Evolutionary conservation across 2,888 invertebrate species (phyloP).

Genomic region (Aphodius sticticus): DNA sequence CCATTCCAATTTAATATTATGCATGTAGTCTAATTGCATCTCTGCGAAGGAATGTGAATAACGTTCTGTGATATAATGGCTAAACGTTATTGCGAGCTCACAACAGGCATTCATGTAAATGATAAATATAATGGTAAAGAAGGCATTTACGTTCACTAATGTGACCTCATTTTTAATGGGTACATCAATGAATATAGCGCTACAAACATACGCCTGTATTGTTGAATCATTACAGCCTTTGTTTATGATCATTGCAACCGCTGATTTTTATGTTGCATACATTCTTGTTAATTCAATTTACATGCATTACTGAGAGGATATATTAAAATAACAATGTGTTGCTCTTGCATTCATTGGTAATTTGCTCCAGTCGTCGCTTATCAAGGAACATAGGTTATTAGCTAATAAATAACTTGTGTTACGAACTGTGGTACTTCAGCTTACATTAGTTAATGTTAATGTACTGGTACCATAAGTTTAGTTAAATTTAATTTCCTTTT

Average conservation of each 20-base stretch:
- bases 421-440: background rate
- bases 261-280: background rate
- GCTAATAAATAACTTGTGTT: background rate
- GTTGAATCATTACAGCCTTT: background rate
- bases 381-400: background rate
- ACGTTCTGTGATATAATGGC: background rate
- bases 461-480: too few species aligned
- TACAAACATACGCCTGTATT: background rate
- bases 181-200: background rate
- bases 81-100: background rate
- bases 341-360: background rate
- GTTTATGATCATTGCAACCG: background rate
- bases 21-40: constrained; percentile 4
- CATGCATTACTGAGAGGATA: background rate
- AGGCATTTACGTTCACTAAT: constrained; percentile 4
- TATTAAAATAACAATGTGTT: too few species aligned
- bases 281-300: background rate
- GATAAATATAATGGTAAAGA: background rate
- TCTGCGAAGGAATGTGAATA: background rate
- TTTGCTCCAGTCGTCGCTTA: background rate
- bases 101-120: background rate
- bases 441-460: background rate
- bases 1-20: constrained; percentile 4
- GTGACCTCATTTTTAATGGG: constrained; percentile 4
- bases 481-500: too few species aligned